Percentiles rank a stretch among this genome's conserved stretches.
Evolutionary conservation across 1,140 invertebrate species (phyloP).

Genomic region (Asobara japonica): DNA sequence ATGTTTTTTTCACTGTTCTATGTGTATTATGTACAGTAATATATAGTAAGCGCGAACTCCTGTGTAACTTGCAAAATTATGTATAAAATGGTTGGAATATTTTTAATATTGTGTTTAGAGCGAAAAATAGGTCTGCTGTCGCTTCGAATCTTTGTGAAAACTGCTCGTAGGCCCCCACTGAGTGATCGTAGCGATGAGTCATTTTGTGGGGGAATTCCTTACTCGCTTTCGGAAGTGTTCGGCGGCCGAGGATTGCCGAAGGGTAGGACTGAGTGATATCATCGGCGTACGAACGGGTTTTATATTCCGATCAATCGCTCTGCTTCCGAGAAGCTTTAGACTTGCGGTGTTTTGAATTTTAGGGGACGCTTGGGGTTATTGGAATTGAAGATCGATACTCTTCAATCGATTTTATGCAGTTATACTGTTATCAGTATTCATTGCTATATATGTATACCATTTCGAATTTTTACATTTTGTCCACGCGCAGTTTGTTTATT

Average conservation of each 20-base stretch:
- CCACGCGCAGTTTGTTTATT: too few relatives aligned
- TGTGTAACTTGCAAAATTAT: background rate
- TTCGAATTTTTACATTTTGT: too few relatives aligned
- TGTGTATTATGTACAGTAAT: background rate
- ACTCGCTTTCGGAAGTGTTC: background rate
- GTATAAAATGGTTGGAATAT: background rate
- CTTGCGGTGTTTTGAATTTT: too few relatives aligned
- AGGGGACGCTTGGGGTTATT: too few relatives aligned
- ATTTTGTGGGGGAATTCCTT: constrained; percentile 62
- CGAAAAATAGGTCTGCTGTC: constrained; percentile 16
- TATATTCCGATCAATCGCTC: background rate
- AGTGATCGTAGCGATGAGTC: constrained; percentile 56
- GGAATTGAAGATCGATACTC: too few relatives aligned
- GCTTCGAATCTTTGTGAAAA: constrained; percentile 26
- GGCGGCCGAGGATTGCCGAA: constrained; percentile 30
- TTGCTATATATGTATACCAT: too few relatives aligned
- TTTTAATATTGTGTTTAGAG: background rate
- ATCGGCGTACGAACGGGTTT: constrained; percentile 13
- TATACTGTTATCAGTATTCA: too few relatives aligned
- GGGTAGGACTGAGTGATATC: constrained; percentile 33
- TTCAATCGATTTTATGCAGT: too few relatives aligned
- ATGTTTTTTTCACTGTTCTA: constrained; percentile 11
- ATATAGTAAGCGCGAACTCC: background rate
- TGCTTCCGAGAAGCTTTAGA: too few relatives aligned
- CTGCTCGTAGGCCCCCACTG: constrained; percentile 5